Evolutionary conservation across 2,888 invertebrate genomes (phyloP).

Genomic region (Cosmopolites sordidus): DNA sequence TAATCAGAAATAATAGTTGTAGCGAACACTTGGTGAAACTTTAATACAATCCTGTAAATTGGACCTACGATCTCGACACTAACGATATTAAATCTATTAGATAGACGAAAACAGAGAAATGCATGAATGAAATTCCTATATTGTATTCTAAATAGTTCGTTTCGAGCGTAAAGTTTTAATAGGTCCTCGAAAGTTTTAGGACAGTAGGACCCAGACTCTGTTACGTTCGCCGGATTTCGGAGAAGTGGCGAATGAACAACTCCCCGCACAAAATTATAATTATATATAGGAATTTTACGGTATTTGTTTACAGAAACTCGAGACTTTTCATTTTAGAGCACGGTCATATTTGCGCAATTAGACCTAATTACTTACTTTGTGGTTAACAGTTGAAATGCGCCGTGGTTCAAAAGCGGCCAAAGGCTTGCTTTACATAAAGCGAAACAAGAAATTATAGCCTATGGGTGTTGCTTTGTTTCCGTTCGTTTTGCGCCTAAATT

Average conservation of each 20-base stretch:
- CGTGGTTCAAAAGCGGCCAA: not conserved
- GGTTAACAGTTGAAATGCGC: slow-evolving; percentile 1
- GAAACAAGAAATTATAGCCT: not conserved
- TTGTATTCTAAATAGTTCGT: slow-evolving; percentile 16
- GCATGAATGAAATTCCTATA: slow-evolving; percentile 18
- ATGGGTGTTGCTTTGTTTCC: too few relatives aligned
- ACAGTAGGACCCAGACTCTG: not conserved
- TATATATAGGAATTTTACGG: slow-evolving; percentile 9
- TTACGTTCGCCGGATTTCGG: slow-evolving; percentile 1
- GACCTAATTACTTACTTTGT: slow-evolving; percentile 2
- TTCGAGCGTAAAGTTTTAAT: slow-evolving; percentile 24
- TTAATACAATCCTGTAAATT: not conserved
- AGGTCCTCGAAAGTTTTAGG: slow-evolving; percentile 22
- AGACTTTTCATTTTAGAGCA: slow-evolving; percentile 2
- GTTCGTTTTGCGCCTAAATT: too few relatives aligned
- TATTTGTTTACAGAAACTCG: slow-evolving; percentile 11
- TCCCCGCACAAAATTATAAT: slow-evolving; percentile 10
- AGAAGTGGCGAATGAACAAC: not conserved
- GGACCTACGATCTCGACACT: not conserved
- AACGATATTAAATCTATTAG: not conserved
- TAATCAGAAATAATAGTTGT: too few relatives aligned
- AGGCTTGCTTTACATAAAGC: not conserved
- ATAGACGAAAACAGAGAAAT: not conserved
- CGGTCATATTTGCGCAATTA: slow-evolving; percentile 10
- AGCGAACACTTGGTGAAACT: too few relatives aligned